A percentile compares a stretch with the other conserved stretches of the same genome.
These are phyloP conservation scores for Zophobas atratus DNA, from an alignment of 1,140 invertebrate genomes.

Conservation along the genomic window DNA sequence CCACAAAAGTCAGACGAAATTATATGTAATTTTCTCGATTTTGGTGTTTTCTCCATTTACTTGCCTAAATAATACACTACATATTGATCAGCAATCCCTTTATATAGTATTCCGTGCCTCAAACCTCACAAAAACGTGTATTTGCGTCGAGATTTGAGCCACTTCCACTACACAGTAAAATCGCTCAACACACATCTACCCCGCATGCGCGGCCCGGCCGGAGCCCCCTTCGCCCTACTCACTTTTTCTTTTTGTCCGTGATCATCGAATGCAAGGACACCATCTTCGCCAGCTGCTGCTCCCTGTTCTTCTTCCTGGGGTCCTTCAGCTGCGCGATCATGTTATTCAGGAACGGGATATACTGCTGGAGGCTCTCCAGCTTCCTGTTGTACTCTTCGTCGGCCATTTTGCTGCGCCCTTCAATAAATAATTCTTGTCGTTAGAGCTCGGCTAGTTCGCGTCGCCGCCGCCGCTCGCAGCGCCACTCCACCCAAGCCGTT, in stretches of 20 bases:
- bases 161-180: too few relatives aligned
- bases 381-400: constrained; percentile 73
- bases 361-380: constrained; percentile 77
- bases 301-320: constrained; percentile 70
- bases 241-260: constrained; percentile 75
- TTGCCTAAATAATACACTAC: too few relatives aligned
- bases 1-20: too few relatives aligned
- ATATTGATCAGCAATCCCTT: too few relatives aligned
- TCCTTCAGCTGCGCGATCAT: constrained; percentile 75
- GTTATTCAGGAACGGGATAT: constrained; percentile 77
- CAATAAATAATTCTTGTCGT: not conserved
- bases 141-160: too few relatives aligned
- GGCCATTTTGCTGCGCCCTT: constrained; percentile 54
- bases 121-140: too few relatives aligned
- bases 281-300: constrained; percentile 75
- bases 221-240: constrained; percentile 48
- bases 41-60: too few relatives aligned
- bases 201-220: not conserved
- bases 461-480: not conserved
- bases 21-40: too few relatives aligned
- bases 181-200: not conserved
- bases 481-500: not conserved
- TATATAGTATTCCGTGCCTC: too few relatives aligned
- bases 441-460: constrained; percentile 2
- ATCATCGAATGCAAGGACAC: constrained; percentile 75